These are phyloP conservation scores for Carposina sasakii DNA, from an alignment of 1,140 invertebrate genomes.

Conservation along the genomic window DNA sequence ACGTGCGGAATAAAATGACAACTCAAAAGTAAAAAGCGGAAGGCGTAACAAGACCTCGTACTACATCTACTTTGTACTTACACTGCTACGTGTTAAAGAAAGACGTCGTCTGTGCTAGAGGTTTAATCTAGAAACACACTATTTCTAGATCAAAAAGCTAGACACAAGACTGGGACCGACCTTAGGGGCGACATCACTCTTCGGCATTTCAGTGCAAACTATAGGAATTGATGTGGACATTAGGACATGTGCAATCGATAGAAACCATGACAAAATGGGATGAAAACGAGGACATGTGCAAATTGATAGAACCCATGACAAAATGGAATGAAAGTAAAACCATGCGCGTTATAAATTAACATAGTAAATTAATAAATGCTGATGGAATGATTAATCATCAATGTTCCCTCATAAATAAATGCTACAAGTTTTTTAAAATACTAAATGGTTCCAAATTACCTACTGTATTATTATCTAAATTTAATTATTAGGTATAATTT, in stretches of 20 bases:
- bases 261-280: conserved; percentile 33
- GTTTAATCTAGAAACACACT: conserved; percentile 36
- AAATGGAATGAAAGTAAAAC: conserved; percentile 31
- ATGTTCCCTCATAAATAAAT: conserved; percentile 14
- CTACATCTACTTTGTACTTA: conserved; percentile 64
- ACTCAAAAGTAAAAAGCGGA: conserved; percentile 67
- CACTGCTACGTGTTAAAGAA: conserved; percentile 40
- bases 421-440: conserved; percentile 28
- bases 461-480: no score
- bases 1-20: conserved; percentile 72
- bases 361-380: conserved; percentile 11
- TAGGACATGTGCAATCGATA: conserved; percentile 33
- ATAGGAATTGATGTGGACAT: conserved; percentile 57
- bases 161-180: conserved; percentile 34
- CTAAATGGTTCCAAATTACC: conserved; percentile 43
- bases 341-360: no score
- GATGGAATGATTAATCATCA: conserved; percentile 32
- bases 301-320: no score
- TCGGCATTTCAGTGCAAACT: conserved; percentile 66
- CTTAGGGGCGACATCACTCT: conserved; percentile 60
- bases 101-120: no score
- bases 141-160: conserved; percentile 37
- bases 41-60: conserved; percentile 62
- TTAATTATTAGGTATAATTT: no score
- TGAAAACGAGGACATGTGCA: conserved; percentile 16